Percentiles rank a stretch among this genome's conserved stretches.
phyloP scores from a whole-genome alignment of 2,797 vertebrate genomes.

The Gymnothorax reevesii region DNA sequence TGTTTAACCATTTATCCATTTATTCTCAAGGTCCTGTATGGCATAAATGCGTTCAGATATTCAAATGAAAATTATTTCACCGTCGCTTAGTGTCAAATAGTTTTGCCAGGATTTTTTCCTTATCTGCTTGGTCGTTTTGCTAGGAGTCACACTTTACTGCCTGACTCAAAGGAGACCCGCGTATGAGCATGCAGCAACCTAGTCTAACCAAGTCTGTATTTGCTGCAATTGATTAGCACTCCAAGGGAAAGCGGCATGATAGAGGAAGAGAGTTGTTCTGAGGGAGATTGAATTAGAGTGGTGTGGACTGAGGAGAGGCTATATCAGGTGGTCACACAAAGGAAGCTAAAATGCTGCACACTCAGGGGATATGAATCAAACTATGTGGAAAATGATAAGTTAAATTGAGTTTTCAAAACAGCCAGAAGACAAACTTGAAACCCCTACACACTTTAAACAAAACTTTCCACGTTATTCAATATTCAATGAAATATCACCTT shows the following conservation, averaged over 20 bases:
- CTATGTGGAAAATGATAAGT: background rate
- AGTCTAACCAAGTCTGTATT: conserved; percentile 65
- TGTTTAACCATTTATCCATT: background rate
- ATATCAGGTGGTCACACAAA: background rate
- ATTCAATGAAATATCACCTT: background rate
- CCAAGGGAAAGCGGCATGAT: conserved; percentile 51
- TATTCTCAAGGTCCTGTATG: background rate
- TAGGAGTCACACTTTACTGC: background rate
- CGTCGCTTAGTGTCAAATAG: background rate
- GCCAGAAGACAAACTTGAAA: background rate
- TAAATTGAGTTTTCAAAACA: conserved; percentile 3
- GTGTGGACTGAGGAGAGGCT: conserved; percentile 1
- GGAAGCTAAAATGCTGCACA: background rate
- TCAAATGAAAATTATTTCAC: background rate
- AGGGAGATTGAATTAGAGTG: conserved; percentile 31
- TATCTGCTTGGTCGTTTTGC: background rate
- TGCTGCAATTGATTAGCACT: conserved; percentile 65
- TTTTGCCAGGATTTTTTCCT: background rate
- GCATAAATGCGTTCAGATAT: background rate
- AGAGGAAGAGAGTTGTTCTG: conserved; percentile 32
- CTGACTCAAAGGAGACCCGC: background rate
- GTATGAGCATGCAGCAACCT: conserved; percentile 57
- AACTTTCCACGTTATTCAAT: background rate
- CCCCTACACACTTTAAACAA: background rate
- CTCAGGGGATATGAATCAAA: background rate